Evolutionary conservation across 2,797 vertebrate species (phyloP).

Genomic region (Hippopotamyrus pictus): DNA sequence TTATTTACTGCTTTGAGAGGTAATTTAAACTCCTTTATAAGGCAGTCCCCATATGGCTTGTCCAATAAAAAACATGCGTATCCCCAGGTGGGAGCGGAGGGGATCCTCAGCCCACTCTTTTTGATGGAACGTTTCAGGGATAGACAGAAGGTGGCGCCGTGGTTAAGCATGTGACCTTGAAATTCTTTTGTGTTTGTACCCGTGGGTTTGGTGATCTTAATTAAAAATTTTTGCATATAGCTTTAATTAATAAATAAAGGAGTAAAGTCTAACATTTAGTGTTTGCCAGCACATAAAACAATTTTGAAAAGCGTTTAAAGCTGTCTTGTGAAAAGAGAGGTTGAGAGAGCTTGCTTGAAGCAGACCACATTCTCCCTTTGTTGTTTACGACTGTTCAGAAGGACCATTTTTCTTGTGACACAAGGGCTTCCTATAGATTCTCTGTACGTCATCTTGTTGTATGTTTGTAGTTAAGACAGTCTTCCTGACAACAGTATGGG

Average conservation of each 20-base stretch:
- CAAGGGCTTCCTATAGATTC: not conserved
- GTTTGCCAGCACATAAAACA: not conserved
- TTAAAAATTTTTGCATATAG: not conserved
- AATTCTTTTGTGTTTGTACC: not conserved
- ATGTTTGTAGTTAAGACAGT: not conserved
- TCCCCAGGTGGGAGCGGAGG: not conserved
- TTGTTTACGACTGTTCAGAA: not conserved
- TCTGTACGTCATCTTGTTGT: not conserved
- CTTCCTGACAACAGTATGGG: not conserved
- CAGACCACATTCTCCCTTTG: not conserved
- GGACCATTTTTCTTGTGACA: not conserved
- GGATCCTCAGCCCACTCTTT: not conserved
- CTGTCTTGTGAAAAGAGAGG: not conserved
- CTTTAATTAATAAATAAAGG: not conserved
- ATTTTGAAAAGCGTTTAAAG: not conserved
- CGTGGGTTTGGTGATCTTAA: not conserved
- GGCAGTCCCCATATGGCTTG: conserved; percentile 43
- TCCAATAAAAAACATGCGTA: conserved; percentile 39
- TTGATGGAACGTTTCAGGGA: not conserved
- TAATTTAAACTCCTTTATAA: conserved; percentile 56
- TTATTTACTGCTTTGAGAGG: conserved; percentile 41
- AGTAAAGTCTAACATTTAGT: not conserved
- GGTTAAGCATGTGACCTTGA: not conserved
- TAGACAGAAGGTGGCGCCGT: not conserved
- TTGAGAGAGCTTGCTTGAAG: not conserved